Base-by-base conservation (phyloP, 2,797 vertebrate species). In the Myotis daubentonii region DNA sequence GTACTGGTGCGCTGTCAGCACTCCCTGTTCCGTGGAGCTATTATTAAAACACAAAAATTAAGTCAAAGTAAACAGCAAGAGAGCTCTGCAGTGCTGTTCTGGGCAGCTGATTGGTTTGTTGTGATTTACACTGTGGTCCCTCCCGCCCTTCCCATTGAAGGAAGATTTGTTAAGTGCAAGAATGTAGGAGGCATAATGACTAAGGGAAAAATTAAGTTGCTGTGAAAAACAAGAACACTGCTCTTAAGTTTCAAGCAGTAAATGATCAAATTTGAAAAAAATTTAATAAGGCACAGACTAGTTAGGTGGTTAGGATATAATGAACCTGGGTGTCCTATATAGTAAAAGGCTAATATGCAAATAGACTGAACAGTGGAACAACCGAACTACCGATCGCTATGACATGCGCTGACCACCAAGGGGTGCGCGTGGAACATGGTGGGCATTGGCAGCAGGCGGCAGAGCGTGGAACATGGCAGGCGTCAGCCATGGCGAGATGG, bases 171-270 rank as follows among this genome's bases (percentile, higher is more conserved):
- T 65, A 80, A 85, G 76, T 81, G 76, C 57, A 30, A 30, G 71
- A n/a, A 60, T 22, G 17, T 71, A 28, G 95, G 86, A 89, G 87
- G 89, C 76, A 82, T 72, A 88, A 95, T 90, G 96, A 96, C 92
- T 90, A 93, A 97, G 93, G 87, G 53, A 70, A 96, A 94, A 89
- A 86, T 80, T 38, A 85, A 89, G 82, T 44, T 76, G 81, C 87
- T n/a, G 1, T 71, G 47, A 93, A 87, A 94, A 96, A 47, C 72
- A 82, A 79, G 65, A 81, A 89, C 89, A 36, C 65, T 80, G 25
- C 62, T 95, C 30, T 87, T 57, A 84, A 70, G 53, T 93, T 94
- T 92, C 53, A 85, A 84, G 62, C 38, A 90, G 51, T 68, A 62
- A 79, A 55, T 85, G 36, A 82, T 79, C 76, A 95, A 47, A 84